Evolutionary conservation across 2,888 invertebrate species (phyloP).

Genomic region (Meliscaeva auricollis): DNA sequence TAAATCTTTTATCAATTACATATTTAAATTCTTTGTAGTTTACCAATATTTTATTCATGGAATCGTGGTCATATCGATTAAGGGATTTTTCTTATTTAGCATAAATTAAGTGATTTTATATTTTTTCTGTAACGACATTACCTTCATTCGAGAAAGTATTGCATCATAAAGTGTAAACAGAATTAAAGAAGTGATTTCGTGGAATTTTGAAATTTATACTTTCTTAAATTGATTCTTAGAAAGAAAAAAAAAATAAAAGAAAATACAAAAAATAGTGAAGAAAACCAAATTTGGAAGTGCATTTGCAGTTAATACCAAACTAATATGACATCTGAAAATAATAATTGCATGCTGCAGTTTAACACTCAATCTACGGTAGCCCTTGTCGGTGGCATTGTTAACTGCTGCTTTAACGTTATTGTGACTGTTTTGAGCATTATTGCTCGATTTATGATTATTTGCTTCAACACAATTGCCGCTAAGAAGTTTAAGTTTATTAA

Average conservation of each 20-base stretch:
- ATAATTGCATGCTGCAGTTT: conserved; percentile 48
- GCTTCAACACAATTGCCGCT: conserved; percentile 21
- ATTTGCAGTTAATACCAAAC: conserved; percentile 46
- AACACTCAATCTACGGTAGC: conserved; percentile 42
- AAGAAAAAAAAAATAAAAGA: not conserved
- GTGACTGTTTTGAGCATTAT: conserved; percentile 51
- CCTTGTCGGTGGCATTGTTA: conserved; percentile 43
- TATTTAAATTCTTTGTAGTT: conserved; percentile 5
- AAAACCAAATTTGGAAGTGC: not conserved
- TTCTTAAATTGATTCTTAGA: not conserved
- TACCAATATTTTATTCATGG: conserved; percentile 54
- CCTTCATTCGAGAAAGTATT: not conserved
- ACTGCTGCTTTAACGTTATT: conserved; percentile 9
- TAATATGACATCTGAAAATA: conserved; percentile 72
- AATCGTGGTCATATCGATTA: conserved; percentile 78
- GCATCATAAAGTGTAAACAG: conserved; percentile 24
- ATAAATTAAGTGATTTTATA: conserved; percentile 63
- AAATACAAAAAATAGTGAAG: not conserved
- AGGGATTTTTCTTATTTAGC: conserved; percentile 81
- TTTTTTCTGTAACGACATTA: conserved; percentile 3
- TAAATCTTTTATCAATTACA: conserved; percentile 15
- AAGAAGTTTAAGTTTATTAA: conserved; percentile 52
- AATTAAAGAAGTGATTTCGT: not conserved
- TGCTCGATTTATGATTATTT: conserved; percentile 39
- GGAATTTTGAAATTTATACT: not conserved